Percentiles rank a stretch among this genome's conserved stretches.
Evolutionary conservation across 2,797 vertebrate species (phyloP).

Genomic region (Dallia pectoralis): DNA sequence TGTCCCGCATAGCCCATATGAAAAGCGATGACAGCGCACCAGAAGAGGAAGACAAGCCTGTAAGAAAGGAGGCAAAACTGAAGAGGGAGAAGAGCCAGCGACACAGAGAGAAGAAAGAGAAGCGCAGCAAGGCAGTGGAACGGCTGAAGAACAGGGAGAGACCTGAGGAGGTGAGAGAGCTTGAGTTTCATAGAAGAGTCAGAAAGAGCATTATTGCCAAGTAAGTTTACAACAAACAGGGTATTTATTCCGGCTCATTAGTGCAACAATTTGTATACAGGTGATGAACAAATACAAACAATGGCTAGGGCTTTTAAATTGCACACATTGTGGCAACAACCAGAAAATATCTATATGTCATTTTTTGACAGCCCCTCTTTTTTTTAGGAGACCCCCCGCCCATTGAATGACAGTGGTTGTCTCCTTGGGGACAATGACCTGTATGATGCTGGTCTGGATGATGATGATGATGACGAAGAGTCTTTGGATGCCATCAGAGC

Average conservation of each 20-base stretch:
- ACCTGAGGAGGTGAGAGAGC: constrained; percentile 58
- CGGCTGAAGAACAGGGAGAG: constrained; percentile 69
- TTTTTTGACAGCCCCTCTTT: constrained; percentile 10
- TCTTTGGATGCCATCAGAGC: constrained; percentile 86
- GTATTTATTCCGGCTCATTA: too few relatives aligned
- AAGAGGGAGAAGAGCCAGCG: constrained; percentile 68
- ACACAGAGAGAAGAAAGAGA: constrained; percentile 72
- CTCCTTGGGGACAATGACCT: constrained; percentile 86
- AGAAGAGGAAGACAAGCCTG: constrained; percentile 39
- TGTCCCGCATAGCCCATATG: constrained; percentile 47
- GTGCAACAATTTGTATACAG: too few relatives aligned
- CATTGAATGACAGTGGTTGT: constrained; percentile 90
- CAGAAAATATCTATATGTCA: background rate
- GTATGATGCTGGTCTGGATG: constrained; percentile 86
- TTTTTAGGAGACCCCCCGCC: constrained; percentile 45
- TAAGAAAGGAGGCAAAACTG: constrained; percentile 38
- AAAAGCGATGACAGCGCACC: constrained; percentile 77
- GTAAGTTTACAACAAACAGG: too few relatives aligned
- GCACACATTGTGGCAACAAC: background rate
- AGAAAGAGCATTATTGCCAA: too few relatives aligned
- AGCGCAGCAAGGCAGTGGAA: constrained; percentile 65
- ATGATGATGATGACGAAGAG: constrained; percentile 82
- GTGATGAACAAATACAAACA: too few relatives aligned
- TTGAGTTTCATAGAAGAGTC: background rate
- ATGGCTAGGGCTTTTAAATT: too few relatives aligned